Percentiles rank a stretch among this genome's conserved stretches.
Conservation (phyloP, 2,113 vertebrate species). For the Upupa epops region DNA sequence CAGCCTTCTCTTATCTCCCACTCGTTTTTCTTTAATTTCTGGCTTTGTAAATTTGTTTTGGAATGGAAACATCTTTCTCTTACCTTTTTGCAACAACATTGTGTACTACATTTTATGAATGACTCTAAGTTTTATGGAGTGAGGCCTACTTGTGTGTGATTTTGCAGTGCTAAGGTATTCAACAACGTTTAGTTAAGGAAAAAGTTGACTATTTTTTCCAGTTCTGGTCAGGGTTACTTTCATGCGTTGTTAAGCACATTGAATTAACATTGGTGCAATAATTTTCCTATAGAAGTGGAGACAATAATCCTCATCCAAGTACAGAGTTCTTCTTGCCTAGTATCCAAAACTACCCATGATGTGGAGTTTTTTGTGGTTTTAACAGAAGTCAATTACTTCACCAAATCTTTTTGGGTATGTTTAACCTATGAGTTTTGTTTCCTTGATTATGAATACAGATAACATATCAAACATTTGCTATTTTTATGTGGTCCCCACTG, state of each 20-base stretch:
- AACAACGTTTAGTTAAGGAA: slow-evolving; percentile 48
- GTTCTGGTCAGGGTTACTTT: slow-evolving; percentile 28
- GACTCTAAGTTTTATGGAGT: background rate
- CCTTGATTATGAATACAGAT: background rate
- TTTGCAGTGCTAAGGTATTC: slow-evolving; percentile 38
- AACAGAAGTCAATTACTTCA: slow-evolving; percentile 1
- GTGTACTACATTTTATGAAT: slow-evolving; percentile 18
- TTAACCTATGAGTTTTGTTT: slow-evolving; percentile 3
- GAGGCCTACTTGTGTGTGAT: background rate
- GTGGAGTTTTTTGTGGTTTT: background rate
- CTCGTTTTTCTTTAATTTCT: background rate
- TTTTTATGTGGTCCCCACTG: background rate
- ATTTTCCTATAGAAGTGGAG: slow-evolving; percentile 33
- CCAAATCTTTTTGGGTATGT: background rate
- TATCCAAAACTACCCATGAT: background rate
- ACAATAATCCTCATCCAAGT: background rate
- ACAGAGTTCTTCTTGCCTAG: slow-evolving; percentile 6
- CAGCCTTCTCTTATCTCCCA: background rate
- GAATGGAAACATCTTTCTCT: background rate
- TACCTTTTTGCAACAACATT: slow-evolving; percentile 3
- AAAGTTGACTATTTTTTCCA: slow-evolving; percentile 24
- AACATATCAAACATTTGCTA: background rate
- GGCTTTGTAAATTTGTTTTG: slow-evolving; percentile 8
- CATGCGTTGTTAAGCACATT: slow-evolving; percentile 42
- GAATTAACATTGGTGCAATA: slow-evolving; percentile 29